Percentiles rank a stretch among this genome's conserved stretches.
Evolutionary conservation across 1,140 invertebrate genomes (phyloP).

Genomic region (Epicauta chinensis): DNA sequence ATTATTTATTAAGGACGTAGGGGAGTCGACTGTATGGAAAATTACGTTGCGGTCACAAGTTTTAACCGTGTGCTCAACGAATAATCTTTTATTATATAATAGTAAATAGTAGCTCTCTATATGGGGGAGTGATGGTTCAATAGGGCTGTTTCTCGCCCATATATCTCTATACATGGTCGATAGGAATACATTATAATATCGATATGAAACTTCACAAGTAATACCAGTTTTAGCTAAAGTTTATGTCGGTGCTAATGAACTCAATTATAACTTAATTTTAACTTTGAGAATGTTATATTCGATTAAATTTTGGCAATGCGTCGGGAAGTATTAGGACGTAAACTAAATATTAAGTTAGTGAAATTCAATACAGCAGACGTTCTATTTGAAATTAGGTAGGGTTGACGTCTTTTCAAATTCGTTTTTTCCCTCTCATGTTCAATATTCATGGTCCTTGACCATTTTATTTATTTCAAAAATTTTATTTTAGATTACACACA

Average conservation of each 20-base stretch:
- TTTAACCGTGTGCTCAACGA: neutral
- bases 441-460: too few species aligned
- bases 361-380: constrained; percentile 14
- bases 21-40: constrained; percentile 5
- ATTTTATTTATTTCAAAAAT: too few species aligned
- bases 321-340: constrained; percentile 14
- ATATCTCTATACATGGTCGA: neutral
- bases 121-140: neutral
- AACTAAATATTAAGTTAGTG: constrained; percentile 18
- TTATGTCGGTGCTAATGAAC: constrained; percentile 19
- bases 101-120: too few species aligned
- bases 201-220: constrained; percentile 24
- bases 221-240: constrained; percentile 23
- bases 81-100: too few species aligned
- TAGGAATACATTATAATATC: constrained; percentile 18
- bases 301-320: constrained; percentile 19
- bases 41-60: constrained; percentile 14
- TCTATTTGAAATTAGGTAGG: constrained; percentile 9
- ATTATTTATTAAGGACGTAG: constrained; percentile 12
- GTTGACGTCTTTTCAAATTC: constrained; percentile 2
- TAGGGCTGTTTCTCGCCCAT: too few species aligned
- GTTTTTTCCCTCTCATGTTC: too few species aligned
- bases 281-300: constrained; percentile 21
- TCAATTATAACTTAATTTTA: constrained; percentile 17
- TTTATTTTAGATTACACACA: too few species aligned